Evolutionary conservation across 2,113 vertebrate genomes (phyloP).

Genomic region (Urocolius indicus): DNA sequence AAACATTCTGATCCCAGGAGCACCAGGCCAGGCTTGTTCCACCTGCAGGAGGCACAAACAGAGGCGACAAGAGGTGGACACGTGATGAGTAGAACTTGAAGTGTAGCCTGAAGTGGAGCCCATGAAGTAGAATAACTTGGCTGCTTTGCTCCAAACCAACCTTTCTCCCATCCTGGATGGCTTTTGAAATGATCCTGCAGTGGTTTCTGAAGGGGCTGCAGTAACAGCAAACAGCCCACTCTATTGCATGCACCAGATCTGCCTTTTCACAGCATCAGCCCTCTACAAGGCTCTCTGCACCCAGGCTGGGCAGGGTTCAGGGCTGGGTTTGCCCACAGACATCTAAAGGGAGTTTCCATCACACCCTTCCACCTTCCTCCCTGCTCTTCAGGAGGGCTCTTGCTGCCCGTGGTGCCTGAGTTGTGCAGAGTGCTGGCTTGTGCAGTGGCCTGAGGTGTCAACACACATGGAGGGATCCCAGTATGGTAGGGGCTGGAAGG

Average conservation of each 20-base stretch:
- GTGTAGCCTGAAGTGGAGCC: not conserved
- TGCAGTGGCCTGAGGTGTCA: rapidly evolving
- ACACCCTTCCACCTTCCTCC: rapidly evolving
- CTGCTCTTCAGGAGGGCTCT: not conserved
- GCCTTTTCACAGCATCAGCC: not conserved
- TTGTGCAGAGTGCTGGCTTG: rapidly evolving
- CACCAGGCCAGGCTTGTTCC: not conserved
- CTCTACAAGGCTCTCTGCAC: not conserved
- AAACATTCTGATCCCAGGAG: not conserved
- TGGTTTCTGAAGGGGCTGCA: not conserved
- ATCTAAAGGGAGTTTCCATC: not conserved
- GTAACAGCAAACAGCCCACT: not conserved
- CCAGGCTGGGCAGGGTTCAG: not conserved
- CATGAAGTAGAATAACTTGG: not conserved
- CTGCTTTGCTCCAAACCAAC: not conserved
- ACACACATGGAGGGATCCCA: rapidly evolving
- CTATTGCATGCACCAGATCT: not conserved
- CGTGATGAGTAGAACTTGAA: not conserved
- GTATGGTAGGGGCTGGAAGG: no score
- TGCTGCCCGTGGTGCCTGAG: not conserved
- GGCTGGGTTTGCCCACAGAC: not conserved
- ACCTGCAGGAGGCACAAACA: not conserved
- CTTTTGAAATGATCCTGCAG: not conserved
- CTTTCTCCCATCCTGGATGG: not conserved
- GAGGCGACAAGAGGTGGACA: not conserved